Base-by-base conservation (phyloP, 2,888 invertebrate species). In the Julus scandinavius region DNA sequence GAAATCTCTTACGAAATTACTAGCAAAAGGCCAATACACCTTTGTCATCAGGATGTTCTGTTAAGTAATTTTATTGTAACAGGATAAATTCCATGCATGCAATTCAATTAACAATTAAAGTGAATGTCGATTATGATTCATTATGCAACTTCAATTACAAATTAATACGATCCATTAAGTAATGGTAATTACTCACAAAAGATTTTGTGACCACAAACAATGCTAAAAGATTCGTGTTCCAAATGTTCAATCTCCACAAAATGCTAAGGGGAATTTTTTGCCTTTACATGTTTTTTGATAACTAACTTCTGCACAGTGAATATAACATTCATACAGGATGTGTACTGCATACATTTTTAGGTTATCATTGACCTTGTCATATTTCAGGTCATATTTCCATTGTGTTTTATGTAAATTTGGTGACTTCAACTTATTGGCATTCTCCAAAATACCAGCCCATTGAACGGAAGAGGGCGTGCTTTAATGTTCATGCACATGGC, bases 391-490 rank as follows among this genome's bases (percentile, higher is more conserved):
- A 63, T 63, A 6, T 63, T 63, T 63, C 63, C 63, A 63, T 63
- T 63, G 63, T 63, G 63, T 63, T 63, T 63, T 63, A 63, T 63
- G 63, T 20, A 20, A 63, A 63, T 63, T 63, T 63, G 63, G 63
- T 63, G 63, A 63, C 63, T 63, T 63, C 9, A 63, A 20, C 58
- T n/a, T 63, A 63, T 63, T 20, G 63, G n/a, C 63, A 63, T 63
- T 6, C 15, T 63, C 20, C 20, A 20, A 63, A n/a, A 63, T 63
- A 20, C n/a, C 63, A 63, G 9, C 20, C 63, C 63, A 5, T 3
- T 3, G 63, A 63, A n/a, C 63, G 20, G 63, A 63, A 63, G 63
- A 63, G 63, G 63, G 63, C 63, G 63, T 63, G 63, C 63, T 5
- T 63, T 20, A n/a, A 20, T 9, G 63, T 63, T 11, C 58, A 20